A percentile compares a stretch with the other conserved stretches of the same genome.
These are phyloP conservation scores for Mesitornis unicolor DNA, from an alignment of 2,113 vertebrate genomes.

Conservation along the genomic window DNA sequence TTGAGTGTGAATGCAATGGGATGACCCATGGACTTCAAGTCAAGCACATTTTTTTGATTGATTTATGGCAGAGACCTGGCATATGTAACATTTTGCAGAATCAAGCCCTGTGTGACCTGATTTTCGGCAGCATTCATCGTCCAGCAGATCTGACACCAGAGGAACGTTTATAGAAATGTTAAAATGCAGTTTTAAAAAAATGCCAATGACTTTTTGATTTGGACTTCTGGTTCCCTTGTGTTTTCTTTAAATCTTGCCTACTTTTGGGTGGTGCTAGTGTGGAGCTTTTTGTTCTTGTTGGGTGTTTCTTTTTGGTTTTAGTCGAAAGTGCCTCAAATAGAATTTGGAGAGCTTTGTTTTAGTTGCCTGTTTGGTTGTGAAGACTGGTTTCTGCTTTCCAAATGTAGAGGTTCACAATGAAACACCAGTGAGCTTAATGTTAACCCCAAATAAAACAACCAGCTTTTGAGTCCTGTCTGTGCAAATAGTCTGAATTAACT, in stretches of 20 bases:
- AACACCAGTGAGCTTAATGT: neutral
- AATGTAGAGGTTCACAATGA: neutral
- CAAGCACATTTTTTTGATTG: neutral
- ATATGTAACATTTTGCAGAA: neutral
- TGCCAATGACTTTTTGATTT: neutral
- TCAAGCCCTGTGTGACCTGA: neutral
- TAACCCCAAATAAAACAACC: neutral
- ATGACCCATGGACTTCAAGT: neutral
- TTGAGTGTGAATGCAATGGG: neutral
- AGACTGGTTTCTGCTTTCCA: neutral
- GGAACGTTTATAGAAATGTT: neutral
- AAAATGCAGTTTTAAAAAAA: neutral
- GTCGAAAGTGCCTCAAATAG: neutral
- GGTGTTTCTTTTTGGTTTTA: neutral
- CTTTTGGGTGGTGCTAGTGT: fast-evolving
- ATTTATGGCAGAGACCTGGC: neutral
- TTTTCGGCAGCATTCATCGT: neutral
- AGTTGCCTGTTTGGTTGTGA: neutral
- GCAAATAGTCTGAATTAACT: neutral
- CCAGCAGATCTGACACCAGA: neutral
- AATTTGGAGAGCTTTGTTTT: neutral
- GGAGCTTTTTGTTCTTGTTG: neutral
- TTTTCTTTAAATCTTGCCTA: neutral
- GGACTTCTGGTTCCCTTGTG: neutral
- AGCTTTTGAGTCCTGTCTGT: neutral